Percentiles rank a stretch among this genome's conserved stretches.
phyloP scores from a whole-genome alignment of 2,797 vertebrate species.

The Discoglossus pictus region DNA sequence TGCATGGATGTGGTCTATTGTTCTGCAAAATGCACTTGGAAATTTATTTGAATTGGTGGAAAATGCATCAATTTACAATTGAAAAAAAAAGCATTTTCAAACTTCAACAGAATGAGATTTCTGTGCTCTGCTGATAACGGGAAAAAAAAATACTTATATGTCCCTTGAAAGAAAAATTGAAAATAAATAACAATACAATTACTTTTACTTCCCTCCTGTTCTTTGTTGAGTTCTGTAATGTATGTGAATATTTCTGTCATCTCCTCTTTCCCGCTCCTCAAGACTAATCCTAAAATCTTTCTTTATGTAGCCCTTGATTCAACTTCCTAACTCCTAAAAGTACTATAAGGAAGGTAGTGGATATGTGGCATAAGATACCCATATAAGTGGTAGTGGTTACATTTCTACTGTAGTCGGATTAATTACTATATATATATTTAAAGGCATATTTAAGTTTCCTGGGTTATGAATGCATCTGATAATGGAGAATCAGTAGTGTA shows the following conservation, averaged over 20 bases:
- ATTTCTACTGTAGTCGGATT: too few relatives aligned
- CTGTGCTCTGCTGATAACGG: slow-evolving; percentile 21
- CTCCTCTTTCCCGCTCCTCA: too few relatives aligned
- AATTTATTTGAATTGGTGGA: slow-evolving; percentile 7
- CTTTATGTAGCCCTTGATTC: too few relatives aligned
- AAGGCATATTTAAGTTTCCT: too few relatives aligned
- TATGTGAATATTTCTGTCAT: slow-evolving; percentile 1
- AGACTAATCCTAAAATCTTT: too few relatives aligned
- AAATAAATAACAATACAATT: slow-evolving; percentile 26
- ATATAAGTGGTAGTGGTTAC: too few relatives aligned
- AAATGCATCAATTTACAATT: slow-evolving; percentile 7
- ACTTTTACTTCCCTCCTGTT: neutral
- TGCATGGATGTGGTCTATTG: neutral
- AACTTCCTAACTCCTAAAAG: too few relatives aligned
- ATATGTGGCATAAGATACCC: too few relatives aligned
- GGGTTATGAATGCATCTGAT: too few relatives aligned
- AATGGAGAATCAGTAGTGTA: too few relatives aligned
- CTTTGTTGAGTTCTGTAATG: slow-evolving; percentile 17
- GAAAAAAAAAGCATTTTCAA: slow-evolving; percentile 19
- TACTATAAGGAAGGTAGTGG: too few relatives aligned
- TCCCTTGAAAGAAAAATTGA: slow-evolving; percentile 32
- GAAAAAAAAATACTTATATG: slow-evolving; percentile 19
- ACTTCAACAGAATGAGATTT: slow-evolving; percentile 18
- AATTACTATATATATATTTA: too few relatives aligned
- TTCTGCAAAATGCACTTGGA: neutral